A percentile compares a stretch with the other conserved stretches of the same genome.
These are phyloP conservation scores for Mastigias papua DNA, from an alignment of 30 jellyfish, hydroid and myxozoan genomes.

Conservation along the genomic window DNA sequence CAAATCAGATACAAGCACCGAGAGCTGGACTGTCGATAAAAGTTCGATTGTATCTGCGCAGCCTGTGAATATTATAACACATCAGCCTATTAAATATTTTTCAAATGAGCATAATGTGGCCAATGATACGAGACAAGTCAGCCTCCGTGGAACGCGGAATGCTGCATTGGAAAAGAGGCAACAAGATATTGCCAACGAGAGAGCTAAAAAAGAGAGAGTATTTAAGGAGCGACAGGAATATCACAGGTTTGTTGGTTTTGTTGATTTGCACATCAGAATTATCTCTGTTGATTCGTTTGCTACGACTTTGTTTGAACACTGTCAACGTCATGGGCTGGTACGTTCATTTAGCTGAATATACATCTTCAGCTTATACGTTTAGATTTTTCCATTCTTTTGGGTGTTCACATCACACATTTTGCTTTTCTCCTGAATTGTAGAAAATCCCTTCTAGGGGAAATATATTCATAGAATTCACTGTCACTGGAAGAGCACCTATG, in stretches of 20 bases:
- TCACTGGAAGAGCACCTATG: no score
- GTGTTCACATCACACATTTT: no score
- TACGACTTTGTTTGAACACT: background rate
- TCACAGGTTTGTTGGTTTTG: constrained; percentile 45
- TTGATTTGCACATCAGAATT: background rate
- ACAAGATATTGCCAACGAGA: constrained; percentile 7
- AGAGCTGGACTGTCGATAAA: constrained; percentile 62
- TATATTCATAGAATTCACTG: no score
- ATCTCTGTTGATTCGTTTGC: no score
- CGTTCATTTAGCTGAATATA: no score
- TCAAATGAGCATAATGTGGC: constrained; percentile 15
- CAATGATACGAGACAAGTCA: background rate
- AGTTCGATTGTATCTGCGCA: background rate
- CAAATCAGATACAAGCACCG: background rate
- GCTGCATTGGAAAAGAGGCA: constrained; percentile 63
- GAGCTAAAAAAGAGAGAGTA: constrained; percentile 34
- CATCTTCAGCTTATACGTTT: no score
- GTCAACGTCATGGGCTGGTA: background rate
- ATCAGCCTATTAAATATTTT: constrained; percentile 41
- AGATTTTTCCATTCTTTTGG: no score
- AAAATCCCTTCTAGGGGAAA: no score
- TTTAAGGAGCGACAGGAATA: constrained; percentile 16
- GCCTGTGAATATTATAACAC: constrained; percentile 51
- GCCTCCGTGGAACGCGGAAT: constrained; percentile 38
- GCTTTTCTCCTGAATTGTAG: no score